Evolutionary conservation across 2,797 vertebrate genomes (phyloP), one percentile per base, ranked within the genome.

Genomic region (Tympanoctomys barrerae): DNA sequence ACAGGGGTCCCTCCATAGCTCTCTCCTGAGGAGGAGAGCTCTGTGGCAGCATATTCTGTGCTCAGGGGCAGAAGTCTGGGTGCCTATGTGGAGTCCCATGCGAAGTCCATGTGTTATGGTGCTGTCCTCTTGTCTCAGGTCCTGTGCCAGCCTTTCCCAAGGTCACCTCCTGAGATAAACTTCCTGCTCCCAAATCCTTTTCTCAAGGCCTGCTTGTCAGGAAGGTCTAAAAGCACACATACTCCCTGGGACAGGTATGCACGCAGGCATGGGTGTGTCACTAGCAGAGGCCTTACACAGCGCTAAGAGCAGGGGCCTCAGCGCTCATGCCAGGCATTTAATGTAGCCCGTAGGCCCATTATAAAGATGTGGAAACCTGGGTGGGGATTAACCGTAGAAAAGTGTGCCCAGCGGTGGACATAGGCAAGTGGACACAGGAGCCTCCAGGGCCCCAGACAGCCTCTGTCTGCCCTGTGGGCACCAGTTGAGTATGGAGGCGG

Each of bases 241-340:
- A 59, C 3, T 22, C 33, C 19, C 26, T 13, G 22, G 46, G 49
- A 22, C 2, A 0, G 10, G 28, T 26, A 4, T 28, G 26, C 7
- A 0, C 1, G 7, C 33, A 52, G 12, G 1, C 1, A 0, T 16
- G 28, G 33, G 33, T 9, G 0, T 1, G 7, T 8, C 1, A 3
- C 19, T 16, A 52, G 33, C 54, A 28, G 31, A 42, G 46, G 22
- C 12, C 24, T 66, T 9, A 24, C 52, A 46, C 33, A 7, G 78
- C 12, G 14, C 28, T 33, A 13, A 39, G 26, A 59, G 57, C 52
- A 39, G n/a, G 19, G 21, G 46, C 46, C 2, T 16, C 39, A 33
- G 12, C 42, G 18, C 59, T 33, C 1, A 3, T 21, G 22, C 33
- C 42, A 24, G 64, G 33, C 36, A 33, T 62, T 46, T 21, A 71